These are phyloP conservation scores for Sialia sialis DNA, from an alignment of 2,113 vertebrate genomes.

Conservation along the genomic window DNA sequence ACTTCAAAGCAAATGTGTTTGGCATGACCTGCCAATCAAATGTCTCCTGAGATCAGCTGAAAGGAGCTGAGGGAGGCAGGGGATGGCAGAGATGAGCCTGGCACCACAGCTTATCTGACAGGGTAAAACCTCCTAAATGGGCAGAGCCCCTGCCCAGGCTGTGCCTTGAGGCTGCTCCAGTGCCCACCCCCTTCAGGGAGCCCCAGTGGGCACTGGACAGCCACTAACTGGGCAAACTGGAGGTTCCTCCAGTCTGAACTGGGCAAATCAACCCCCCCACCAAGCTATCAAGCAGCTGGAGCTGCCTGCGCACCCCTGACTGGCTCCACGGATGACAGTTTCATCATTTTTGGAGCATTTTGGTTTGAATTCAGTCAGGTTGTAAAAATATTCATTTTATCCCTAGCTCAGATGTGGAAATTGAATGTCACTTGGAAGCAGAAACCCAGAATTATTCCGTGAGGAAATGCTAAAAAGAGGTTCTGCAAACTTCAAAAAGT, in stretches of 20 bases:
- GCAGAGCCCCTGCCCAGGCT: not conserved
- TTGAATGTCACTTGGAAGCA: conserved; percentile 27
- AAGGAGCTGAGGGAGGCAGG: not conserved
- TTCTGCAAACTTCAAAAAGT: conserved; percentile 24
- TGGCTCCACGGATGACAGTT: not conserved
- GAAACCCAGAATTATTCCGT: conserved; percentile 25
- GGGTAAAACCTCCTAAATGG: not conserved
- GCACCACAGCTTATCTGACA: too few relatives aligned
- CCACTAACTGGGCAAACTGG: not conserved
- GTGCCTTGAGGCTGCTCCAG: not conserved
- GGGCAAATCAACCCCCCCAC: not conserved
- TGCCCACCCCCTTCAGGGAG: not conserved
- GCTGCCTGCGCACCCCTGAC: conserved; percentile 12
- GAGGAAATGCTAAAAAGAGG: conserved; percentile 47
- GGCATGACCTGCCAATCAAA: not conserved
- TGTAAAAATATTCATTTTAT: conserved; percentile 61
- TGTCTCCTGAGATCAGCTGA: not conserved
- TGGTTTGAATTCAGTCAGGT: conserved; percentile 50
- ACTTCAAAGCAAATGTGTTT: not conserved
- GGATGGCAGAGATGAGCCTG: not conserved
- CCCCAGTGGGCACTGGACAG: not conserved
- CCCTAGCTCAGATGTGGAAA: conserved; percentile 32
- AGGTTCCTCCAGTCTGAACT: not conserved
- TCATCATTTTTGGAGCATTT: not conserved
- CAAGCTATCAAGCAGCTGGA: not conserved